phyloP scores from a whole-genome alignment of 53 echinoderm and acorn worm genomes.

The Zoroaster sp. region DNA sequence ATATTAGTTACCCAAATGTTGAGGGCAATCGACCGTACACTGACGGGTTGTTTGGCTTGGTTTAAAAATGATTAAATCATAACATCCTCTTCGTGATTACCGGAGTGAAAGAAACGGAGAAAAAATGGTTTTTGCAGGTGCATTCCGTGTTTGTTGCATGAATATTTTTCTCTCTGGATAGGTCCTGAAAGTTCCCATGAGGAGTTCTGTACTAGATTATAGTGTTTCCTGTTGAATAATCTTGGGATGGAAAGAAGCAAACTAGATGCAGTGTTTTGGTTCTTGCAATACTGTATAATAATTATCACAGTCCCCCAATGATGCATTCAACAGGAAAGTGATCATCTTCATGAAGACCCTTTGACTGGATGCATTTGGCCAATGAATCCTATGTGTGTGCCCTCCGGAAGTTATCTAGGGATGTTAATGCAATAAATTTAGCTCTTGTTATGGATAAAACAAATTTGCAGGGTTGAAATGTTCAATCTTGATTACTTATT shows the following conservation, averaged over 20 bases:
- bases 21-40: not conserved
- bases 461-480: not conserved
- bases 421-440: constrained; percentile 7
- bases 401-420: not conserved
- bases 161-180: not conserved
- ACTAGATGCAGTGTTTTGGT: not conserved
- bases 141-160: not conserved
- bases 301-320: no score
- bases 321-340: not conserved
- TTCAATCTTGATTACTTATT: not conserved
- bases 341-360: not conserved
- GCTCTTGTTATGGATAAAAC: not conserved
- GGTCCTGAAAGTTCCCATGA: not conserved
- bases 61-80: not conserved
- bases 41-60: not conserved
- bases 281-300: not conserved
- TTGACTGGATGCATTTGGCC: not conserved
- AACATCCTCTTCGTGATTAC: not conserved
- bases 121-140: constrained; percentile 17
- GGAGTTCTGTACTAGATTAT: not conserved
- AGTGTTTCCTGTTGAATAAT: constrained; percentile 3
- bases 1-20: not conserved
- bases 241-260: not conserved
- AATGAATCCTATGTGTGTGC: not conserved
- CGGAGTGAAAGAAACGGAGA: not conserved